Base-by-base conservation (phyloP, 30 jellyfish, hydroid and myxozoan genomes). In the Aurelia sp. region DNA sequence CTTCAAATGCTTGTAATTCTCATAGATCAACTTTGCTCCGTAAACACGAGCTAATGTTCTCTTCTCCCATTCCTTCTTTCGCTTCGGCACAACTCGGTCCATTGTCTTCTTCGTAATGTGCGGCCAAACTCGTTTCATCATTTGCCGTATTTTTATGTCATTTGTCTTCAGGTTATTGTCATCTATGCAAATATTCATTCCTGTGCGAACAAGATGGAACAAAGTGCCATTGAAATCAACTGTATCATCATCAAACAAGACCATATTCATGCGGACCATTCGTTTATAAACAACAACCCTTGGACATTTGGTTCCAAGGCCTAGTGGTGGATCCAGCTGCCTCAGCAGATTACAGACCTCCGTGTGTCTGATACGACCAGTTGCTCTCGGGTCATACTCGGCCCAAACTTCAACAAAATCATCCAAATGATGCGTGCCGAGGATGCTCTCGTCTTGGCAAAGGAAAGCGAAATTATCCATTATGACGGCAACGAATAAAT, bases 191-290 rank as follows among this genome's bases (percentile, higher is more conserved):
- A 91, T 79, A 23, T 86, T 75, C 88, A 91, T 65, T 6, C 98
- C 98, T 1, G 98, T 91, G 40, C 98, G 90, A 31, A 91, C 98
- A 21, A 91, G 89, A 60, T 94, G 96, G 63, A 91, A 91, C 76
- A 91, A 64, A 15, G 94, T 85, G 13, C 89, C 96, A 31, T 91
- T 85, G 89, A 76, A 91, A 59, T 79, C 96, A 55, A 91, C 98
- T 15, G 93, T 85, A 62, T 79, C 93, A 66, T 91, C 94, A 20
- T 81, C 90, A 60, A 48, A 84, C 67, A 85, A 71, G 18, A 88
- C 86, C 98, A 85, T 86, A 50, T 91, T 91, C 98, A 91, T 91
- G 30, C 92, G 93, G n/a, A 91, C 86, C 89, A 91, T 71, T 53
- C 98, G 86, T 64, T 84, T 84, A 71, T 84, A 84, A 3, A 84